These are phyloP conservation scores for Phengaris alcon DNA, from an alignment of 2,888 invertebrate genomes.

Conservation along the genomic window DNA sequence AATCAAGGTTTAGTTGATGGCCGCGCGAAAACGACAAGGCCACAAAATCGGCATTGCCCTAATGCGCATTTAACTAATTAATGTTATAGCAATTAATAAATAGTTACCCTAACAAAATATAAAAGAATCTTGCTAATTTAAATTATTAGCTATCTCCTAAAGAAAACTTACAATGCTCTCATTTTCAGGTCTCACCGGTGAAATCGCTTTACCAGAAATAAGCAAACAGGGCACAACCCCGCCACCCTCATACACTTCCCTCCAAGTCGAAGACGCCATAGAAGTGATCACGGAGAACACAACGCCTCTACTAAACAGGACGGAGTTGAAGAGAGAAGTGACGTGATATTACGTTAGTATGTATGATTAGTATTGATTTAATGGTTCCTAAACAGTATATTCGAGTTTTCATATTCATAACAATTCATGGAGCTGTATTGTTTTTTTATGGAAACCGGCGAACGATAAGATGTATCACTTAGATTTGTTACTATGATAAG, in stretches of 20 bases:
- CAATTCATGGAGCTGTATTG: background rate
- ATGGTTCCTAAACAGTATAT: slow-evolving; percentile 10
- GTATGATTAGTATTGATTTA: slow-evolving; percentile 3
- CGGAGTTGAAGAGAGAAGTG: slow-evolving; percentile 33
- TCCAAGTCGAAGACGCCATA: slow-evolving; percentile 51
- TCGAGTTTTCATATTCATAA: background rate
- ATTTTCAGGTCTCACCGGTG: slow-evolving; percentile 62
- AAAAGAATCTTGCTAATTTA: too few species aligned
- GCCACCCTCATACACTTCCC: slow-evolving; percentile 62
- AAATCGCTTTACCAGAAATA: slow-evolving; percentile 56
- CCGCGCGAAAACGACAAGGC: too few species aligned
- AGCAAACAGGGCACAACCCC: slow-evolving; percentile 48
- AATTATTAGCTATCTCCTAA: too few species aligned
- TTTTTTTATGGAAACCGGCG: background rate
- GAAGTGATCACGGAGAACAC: slow-evolving; percentile 55
- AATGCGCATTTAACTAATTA: too few species aligned
- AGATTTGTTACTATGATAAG: too few species aligned
- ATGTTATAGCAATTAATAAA: too few species aligned
- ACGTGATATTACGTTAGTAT: slow-evolving; percentile 37
- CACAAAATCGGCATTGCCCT: too few species aligned
- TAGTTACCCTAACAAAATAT: too few species aligned
- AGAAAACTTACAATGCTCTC: background rate
- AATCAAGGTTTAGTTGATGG: too few species aligned
- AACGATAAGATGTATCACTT: background rate
- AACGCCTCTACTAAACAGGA: slow-evolving; percentile 37